Conservation (phyloP, 2,797 vertebrate genomes). For the Falco novaeseelandiae region DNA sequence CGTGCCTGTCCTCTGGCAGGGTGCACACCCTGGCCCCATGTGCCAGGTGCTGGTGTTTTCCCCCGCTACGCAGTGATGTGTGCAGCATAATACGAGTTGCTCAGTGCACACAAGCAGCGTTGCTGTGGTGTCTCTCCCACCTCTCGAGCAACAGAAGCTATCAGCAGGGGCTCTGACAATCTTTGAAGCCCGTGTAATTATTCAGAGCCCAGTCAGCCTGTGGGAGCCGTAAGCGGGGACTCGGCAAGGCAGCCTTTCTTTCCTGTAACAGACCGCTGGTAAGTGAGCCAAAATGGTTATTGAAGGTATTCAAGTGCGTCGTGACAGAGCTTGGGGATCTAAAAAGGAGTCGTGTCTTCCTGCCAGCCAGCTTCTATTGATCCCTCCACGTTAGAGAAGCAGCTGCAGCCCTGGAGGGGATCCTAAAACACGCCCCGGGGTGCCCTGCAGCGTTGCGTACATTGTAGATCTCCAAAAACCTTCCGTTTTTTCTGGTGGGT, state of each 20-base stretch:
- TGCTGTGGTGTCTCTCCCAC: background rate
- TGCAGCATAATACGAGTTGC: background rate
- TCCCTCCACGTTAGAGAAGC: background rate
- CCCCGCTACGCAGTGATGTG: background rate
- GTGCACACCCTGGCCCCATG: accelerated
- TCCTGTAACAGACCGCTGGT: background rate
- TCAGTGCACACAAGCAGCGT: background rate
- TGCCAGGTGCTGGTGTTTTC: background rate
- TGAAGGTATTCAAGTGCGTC: background rate
- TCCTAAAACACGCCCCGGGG: background rate
- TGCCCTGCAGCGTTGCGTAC: background rate
- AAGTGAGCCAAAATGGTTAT: background rate
- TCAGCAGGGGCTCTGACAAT: background rate
- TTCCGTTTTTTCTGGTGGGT: background rate
- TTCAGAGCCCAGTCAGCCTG: background rate
- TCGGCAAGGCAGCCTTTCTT: background rate
- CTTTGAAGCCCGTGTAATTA: background rate
- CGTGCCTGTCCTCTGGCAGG: background rate
- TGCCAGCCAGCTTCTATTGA: background rate
- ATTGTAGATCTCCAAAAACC: background rate
- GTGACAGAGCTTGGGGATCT: background rate
- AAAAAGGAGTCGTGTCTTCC: background rate
- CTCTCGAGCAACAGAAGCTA: background rate
- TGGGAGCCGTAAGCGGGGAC: background rate
- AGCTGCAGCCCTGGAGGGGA: background rate